Base-by-base conservation (phyloP, 2,113 vertebrate genomes). In the Neogobius melanostomus region DNA sequence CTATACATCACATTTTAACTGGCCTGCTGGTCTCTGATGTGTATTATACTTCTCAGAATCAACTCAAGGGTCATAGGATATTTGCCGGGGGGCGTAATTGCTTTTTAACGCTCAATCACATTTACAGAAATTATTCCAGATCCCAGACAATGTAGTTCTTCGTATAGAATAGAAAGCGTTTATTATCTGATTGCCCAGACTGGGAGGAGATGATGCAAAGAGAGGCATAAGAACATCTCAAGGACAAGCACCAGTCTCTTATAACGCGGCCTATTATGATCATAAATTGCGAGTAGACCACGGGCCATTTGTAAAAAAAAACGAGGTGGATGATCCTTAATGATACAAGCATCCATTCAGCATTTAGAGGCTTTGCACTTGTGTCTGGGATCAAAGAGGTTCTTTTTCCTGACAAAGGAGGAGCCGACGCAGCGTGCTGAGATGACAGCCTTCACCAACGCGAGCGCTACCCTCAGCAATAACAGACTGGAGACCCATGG, bases 261-360 rank as follows among this genome's bases (percentile, higher is more conserved):
- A 86, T 85, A 85, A 84, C 68, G 28, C 70, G 66, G 64, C 75
- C 82, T 83, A 79, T 87, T 87, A 82, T 87, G 78, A 83, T 82
- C 85, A 80, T 87, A 84, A 87, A 89, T 82, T 87, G 75, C 17
- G 68, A 66, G 65, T 52, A 71, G 77, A 85, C 72, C 65, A 73
- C 81, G 63, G 82, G 84, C 74, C 79, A 76, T 80, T 76, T 84
- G 82, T 75, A 59, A 47, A 43, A 75, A 36, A 36, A 36, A 36
- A 36, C 1, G 80, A 78, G 69, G 72, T 44, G 76, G 83, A 69
- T 77, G 82, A 80, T 83, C 83, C 83, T 87, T 75, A 80, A 69
- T 77, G 82, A 81, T 83, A 85, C 83, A 88, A 73, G 80, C 77
- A 89, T 83, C 82, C 77, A 85, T 85, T 85, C 83, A 90, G 90